Percentiles rank a stretch among this genome's conserved stretches.
Evolutionary conservation across 2,888 invertebrate species (phyloP).

Genomic region (Drosophila siamana): DNA sequence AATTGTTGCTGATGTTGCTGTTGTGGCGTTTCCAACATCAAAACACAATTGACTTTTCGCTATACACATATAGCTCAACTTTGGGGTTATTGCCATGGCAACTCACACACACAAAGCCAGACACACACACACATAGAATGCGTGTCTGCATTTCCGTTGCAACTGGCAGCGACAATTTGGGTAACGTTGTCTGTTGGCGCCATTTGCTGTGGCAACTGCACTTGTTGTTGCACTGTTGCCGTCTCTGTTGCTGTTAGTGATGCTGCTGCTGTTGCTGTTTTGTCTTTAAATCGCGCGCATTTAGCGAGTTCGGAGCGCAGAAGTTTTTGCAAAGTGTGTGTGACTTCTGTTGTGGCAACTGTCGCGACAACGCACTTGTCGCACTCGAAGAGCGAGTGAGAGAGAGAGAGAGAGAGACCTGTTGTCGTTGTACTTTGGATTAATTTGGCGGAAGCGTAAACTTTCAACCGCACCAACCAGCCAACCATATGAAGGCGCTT

Average conservation of each 20-base stretch:
- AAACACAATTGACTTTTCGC: conserved; percentile 78
- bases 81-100: conserved; percentile 64
- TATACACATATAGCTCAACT: conserved; percentile 66
- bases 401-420: too few species aligned
- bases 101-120: conserved; percentile 38
- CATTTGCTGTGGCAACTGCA: conserved; percentile 49
- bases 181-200: conserved; percentile 46
- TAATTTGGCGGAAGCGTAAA: conserved; percentile 76
- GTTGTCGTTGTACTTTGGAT: conserved; percentile 57
- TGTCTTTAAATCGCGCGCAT: conserved; percentile 63
- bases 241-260: conserved; percentile 15
- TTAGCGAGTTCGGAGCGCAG: conserved; percentile 40
- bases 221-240: conserved; percentile 29
- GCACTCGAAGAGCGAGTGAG: background rate
- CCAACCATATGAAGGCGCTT: conserved; percentile 6
- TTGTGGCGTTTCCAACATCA: conserved; percentile 61
- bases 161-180: conserved; percentile 60
- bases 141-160: conserved; percentile 65
- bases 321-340: conserved; percentile 60
- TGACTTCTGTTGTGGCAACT: conserved; percentile 55
- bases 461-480: conserved; percentile 37
- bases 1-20: conserved; percentile 37
- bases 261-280: conserved; percentile 21
- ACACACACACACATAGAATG: conserved; percentile 26
- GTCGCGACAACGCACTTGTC: conserved; percentile 32